phyloP scores from a whole-genome alignment of 2,888 invertebrate genomes.

The Schrankia costaestrigalis region DNA sequence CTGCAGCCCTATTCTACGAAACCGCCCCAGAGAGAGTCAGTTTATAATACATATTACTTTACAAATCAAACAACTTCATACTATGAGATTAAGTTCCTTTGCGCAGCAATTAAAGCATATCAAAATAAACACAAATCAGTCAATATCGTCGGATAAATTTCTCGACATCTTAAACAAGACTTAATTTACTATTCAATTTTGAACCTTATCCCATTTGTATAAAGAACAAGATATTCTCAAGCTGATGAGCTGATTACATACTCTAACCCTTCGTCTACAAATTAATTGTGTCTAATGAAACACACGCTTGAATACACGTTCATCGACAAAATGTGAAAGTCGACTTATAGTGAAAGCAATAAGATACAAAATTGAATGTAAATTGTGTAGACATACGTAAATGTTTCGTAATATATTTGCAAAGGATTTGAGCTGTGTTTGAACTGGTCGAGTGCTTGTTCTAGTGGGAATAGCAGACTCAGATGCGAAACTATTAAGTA shows the following conservation, averaged over 20 bases:
- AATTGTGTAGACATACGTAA: constrained; percentile 6
- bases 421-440: constrained; percentile 20
- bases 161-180: constrained; percentile 17
- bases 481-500: no score
- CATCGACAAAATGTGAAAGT: constrained; percentile 16
- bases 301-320: constrained; percentile 42
- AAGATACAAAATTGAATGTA: constrained; percentile 10
- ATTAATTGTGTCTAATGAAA: constrained; percentile 66
- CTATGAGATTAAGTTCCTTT: no score
- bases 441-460: constrained; percentile 18
- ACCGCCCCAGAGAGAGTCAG: no score
- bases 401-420: constrained; percentile 21
- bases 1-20: no score
- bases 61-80: no score
- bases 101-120: no score
- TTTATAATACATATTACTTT: no score
- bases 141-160: constrained; percentile 28
- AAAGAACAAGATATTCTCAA: constrained; percentile 12
- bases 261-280: constrained; percentile 39
- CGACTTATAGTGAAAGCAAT: constrained; percentile 8
- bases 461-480: constrained; percentile 17
- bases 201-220: constrained; percentile 18
- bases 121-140: constrained; percentile 26
- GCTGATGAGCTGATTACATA: constrained; percentile 27
- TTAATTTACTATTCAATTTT: constrained; percentile 9